phyloP scores from a whole-genome alignment of 2,797 vertebrate species.

The Arnoldichthys spilopterus region DNA sequence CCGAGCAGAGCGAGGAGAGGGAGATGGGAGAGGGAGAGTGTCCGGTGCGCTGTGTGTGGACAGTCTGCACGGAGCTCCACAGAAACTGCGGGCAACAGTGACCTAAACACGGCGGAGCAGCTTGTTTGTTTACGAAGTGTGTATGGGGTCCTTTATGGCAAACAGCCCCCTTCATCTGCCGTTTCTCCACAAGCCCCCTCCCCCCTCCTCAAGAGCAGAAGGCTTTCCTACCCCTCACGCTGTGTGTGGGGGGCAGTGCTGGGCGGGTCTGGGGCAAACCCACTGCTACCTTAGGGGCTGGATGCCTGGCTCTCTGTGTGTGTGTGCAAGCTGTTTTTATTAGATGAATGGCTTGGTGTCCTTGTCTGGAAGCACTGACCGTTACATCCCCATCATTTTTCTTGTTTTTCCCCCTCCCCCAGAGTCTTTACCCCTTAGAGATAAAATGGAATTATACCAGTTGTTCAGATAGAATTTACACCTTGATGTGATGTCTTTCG shows the following conservation, averaged over 20 bases:
- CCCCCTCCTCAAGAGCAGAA: constrained; percentile 8
- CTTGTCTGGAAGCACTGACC: background rate
- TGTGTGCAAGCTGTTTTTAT: background rate
- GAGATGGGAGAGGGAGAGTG: background rate
- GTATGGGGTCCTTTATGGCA: background rate
- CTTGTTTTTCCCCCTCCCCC: background rate
- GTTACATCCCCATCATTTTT: background rate
- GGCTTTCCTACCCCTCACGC: constrained; percentile 1
- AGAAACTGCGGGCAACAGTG: background rate
- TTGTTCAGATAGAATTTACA: too few relatives aligned
- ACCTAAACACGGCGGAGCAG: background rate
- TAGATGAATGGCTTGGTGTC: background rate
- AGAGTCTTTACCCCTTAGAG: too few relatives aligned
- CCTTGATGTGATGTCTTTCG: too few relatives aligned
- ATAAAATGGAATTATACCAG: too few relatives aligned
- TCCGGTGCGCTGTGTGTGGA: background rate
- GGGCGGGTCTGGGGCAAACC: constrained; percentile 11
- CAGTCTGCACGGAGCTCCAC: background rate
- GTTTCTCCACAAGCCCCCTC: background rate
- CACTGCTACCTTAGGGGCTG: background rate
- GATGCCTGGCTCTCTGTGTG: background rate
- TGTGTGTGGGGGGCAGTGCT: background rate
- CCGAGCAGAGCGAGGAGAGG: too few relatives aligned
- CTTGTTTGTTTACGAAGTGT: too few relatives aligned
- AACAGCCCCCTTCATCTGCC: background rate